Evolutionary conservation across 2,888 invertebrate species (phyloP).

Genomic region (Erebia aethiops): DNA sequence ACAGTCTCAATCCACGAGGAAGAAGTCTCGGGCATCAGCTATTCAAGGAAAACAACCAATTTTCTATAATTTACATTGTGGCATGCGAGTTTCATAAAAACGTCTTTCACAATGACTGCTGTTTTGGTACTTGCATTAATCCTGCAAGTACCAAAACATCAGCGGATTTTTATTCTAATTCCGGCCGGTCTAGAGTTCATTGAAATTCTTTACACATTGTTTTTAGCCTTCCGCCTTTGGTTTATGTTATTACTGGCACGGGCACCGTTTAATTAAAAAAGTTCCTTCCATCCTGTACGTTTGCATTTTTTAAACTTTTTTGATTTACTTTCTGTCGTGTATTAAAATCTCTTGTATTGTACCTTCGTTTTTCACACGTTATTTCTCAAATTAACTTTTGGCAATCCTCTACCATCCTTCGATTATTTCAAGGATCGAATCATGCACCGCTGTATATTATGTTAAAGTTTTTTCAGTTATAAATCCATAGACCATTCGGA

Average conservation of each 20-base stretch:
- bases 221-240: constrained; percentile 37
- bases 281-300: constrained; percentile 26
- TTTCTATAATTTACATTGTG: too few species aligned
- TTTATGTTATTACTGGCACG: constrained; percentile 46
- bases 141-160: constrained; percentile 9
- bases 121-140: background rate
- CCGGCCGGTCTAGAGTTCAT: constrained; percentile 48
- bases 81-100: background rate
- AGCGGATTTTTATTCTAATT: constrained; percentile 47
- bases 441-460: too few species aligned
- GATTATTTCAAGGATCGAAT: too few species aligned
- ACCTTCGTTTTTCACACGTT: background rate
- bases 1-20: too few species aligned
- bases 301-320: constrained; percentile 25
- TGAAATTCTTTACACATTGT: constrained; percentile 59
- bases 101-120: background rate
- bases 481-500: too few species aligned
- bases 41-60: background rate
- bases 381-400: background rate
- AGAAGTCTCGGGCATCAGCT: too few species aligned
- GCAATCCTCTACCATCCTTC: too few species aligned
- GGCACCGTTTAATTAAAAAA: constrained; percentile 49
- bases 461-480: too few species aligned
- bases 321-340: constrained; percentile 20
- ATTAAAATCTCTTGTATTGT: constrained; percentile 15